phyloP scores from a whole-genome alignment of 2,113 vertebrate genomes.

The Rhinolophus ferrumequinum region DNA sequence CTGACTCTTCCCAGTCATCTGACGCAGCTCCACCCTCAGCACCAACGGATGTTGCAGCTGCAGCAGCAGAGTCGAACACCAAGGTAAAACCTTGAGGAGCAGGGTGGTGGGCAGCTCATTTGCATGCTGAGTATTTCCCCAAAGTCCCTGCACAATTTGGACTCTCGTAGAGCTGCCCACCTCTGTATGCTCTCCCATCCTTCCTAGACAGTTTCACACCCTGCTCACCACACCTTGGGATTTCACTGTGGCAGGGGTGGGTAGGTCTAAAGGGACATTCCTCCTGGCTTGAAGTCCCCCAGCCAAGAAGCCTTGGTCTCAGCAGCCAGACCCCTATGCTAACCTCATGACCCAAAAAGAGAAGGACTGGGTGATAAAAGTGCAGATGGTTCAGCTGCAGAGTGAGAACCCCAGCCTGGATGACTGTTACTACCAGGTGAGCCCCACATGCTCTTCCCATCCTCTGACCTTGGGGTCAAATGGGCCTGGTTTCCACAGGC shows the following conservation, averaged over 20 bases:
- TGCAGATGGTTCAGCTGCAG: slow-evolving; percentile 97
- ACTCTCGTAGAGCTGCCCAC: background rate
- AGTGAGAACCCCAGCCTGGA: slow-evolving; percentile 93
- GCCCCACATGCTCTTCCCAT: background rate
- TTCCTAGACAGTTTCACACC: background rate
- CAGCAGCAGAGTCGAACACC: slow-evolving; percentile 78
- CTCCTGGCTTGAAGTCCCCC: slow-evolving; percentile 69
- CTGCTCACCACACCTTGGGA: background rate
- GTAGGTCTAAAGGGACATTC: background rate
- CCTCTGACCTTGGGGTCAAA: background rate
- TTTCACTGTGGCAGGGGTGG: background rate
- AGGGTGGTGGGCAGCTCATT: background rate
- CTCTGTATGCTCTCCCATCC: background rate
- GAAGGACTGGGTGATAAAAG: slow-evolving; percentile 95
- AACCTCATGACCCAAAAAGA: slow-evolving; percentile 93
- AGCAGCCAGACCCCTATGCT: slow-evolving; percentile 87
- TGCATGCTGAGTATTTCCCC: background rate
- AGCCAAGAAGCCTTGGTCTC: slow-evolving; percentile 85
- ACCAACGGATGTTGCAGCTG: slow-evolving; percentile 90
- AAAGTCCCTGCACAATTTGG: background rate
- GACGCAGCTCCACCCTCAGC: slow-evolving; percentile 95
- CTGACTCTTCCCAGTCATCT: slow-evolving; percentile 86
- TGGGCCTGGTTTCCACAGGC: background rate
- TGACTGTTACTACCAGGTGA: slow-evolving; percentile 98
- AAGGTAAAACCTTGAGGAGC: slow-evolving; percentile 82